Base-by-base conservation (phyloP, 2,113 vertebrate species). In the Psettodes erumei region DNA sequence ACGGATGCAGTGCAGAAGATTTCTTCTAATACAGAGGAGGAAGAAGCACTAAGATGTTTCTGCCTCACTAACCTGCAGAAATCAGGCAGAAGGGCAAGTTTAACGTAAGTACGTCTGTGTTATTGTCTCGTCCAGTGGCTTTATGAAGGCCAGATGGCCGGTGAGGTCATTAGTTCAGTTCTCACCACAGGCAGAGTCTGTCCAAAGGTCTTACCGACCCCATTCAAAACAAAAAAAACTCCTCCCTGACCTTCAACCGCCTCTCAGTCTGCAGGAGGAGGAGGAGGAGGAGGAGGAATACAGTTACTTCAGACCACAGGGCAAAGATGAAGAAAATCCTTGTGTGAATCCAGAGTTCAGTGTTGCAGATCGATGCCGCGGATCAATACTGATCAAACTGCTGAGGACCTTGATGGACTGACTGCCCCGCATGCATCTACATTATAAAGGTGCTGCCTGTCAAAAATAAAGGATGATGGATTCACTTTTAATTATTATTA, bases 61-160 rank as follows among this genome's bases (percentile, higher is more conserved):
- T 16, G 6, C 1, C 4, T 2, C 13, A 13, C 1, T 8, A 18
- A 21, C 19, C 6, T 0, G 18, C 8, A 21, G 19, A 38, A 43
- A 43, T 16, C 33, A 32, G n/a, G 10, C 32, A 58, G 8, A 12
- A 7, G 21, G 21, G n/a, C 11, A 5, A 12, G 21, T 35, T 51
- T 25, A 1, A 2, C 3, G 16, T 18, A 9, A 50, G 4, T n/a
- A n/a, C n/a, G n/a, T n/a, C n/a, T n/a, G n/a, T n/a, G n/a, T n/a
- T n/a, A n/a, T n/a, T n/a, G n/a, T 50, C 40, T 84, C 71, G 76
- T 72, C 32, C 30, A 7, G 25, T 8, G 11, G 45, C 64, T 80
- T 53, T 61, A 21, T 40, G 23, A 53, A 18, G 37, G 28, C 68
- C 73, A 81, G 48, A 47, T 74, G 70, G 78, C 56, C 4, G 38